Conservation (phyloP, 2,797 vertebrate species). For the Falco concolor region DNA sequence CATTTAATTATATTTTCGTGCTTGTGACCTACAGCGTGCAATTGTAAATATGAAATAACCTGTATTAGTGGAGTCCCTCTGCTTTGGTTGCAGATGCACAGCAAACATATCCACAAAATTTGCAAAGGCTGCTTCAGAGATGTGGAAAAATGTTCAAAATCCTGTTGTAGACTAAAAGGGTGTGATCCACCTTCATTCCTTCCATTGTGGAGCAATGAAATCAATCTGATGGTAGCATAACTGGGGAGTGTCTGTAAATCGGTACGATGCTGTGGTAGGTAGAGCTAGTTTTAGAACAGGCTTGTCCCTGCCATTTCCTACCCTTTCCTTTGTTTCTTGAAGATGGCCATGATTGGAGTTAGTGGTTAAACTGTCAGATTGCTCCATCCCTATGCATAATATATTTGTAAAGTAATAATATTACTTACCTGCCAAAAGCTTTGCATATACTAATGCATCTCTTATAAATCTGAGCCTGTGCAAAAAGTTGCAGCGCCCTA, state of each 20-base stretch:
- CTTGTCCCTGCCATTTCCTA: neutral
- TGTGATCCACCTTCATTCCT: neutral
- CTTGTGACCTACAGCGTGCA: neutral
- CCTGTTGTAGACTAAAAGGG: neutral
- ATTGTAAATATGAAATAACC: neutral
- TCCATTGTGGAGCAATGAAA: neutral
- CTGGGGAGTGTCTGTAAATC: neutral
- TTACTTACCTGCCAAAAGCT: neutral
- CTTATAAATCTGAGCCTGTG: neutral
- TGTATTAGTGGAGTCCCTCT: neutral
- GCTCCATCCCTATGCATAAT: neutral
- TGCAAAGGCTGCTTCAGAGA: neutral
- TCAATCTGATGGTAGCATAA: neutral
- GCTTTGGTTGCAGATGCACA: neutral
- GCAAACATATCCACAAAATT: neutral
- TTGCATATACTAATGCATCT: neutral
- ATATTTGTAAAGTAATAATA: neutral
- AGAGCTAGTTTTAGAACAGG: neutral
- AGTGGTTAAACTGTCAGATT: neutral
- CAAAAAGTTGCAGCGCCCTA: neutral
- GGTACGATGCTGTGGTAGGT: neutral
- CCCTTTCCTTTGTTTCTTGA: neutral
- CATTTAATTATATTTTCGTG: neutral
- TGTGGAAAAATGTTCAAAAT: neutral
- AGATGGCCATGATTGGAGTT: neutral